Evolutionary conservation across 2,888 invertebrate species (phyloP), one percentile per base, ranked within the genome.

Genomic region (Liodrosophila aerea): DNA sequence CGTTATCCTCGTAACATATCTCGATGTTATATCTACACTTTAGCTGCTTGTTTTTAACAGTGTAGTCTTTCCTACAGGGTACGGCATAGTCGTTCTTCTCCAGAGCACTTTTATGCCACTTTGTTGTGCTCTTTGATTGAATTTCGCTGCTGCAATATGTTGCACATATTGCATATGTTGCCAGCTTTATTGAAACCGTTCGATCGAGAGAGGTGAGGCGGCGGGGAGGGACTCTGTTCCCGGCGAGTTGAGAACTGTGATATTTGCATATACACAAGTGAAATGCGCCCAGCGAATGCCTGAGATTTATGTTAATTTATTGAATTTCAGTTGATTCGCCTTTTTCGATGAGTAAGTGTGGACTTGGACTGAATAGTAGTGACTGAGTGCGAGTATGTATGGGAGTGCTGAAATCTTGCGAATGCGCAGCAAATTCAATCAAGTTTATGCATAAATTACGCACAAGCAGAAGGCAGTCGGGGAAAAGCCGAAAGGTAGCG

Each of bases 281-380:
- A 15, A 36, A 39, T 61, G 44, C 46, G 54, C 51, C 57, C 16
- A 36, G 41, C 40, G 50, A 82, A 66, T 69, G 62, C 40, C 66
- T 37, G 51, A 74, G 85, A 78, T 84, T 80, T 80, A 84, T 84
- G 82, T 81, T 81, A 80, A 80, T 80, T 84, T 77, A 80, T 80
- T 75, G 82, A 77, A 77, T 81, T 81, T 84, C 70, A 81, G 77
- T 73, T 69, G 69, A 74, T 80, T 68, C 56, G 47, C 44, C 59
- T 50, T 29, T 29, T 46, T 59, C 53, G 46, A 49, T 51, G 49
- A 34, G 58, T 47, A n/a, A n/a, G n/a, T n/a, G n/a, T n/a, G n/a
- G n/a, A n/a, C n/a, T n/a, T n/a, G n/a, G n/a, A n/a, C n/a, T n/a
- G 22, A 22, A 22, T 22, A 22, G 22, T 22, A 22, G 22, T 22